A percentile compares a stretch with the other conserved stretches of the same genome.
Conservation (phyloP, 2,797 vertebrate genomes). For the Pseudochirops cupreus region DNA sequence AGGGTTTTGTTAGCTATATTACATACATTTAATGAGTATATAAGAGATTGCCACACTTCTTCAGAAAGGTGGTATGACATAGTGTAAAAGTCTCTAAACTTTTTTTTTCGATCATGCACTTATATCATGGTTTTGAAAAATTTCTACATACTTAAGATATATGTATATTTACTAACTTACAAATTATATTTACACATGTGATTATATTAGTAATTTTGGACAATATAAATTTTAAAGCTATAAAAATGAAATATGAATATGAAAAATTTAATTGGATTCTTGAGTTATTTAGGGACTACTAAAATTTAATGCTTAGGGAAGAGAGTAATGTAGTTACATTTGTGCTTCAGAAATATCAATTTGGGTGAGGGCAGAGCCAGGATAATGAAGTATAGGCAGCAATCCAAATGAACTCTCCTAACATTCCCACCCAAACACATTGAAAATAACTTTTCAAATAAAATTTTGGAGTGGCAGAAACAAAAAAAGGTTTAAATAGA, state of each 20-base stretch:
- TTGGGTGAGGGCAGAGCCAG: neutral
- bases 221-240: neutral
- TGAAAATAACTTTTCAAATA: neutral
- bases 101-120: neutral
- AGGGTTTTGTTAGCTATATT: neutral
- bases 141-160: neutral
- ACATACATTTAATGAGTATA: conserved; percentile 9
- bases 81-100: neutral
- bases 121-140: neutral
- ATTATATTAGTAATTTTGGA: neutral
- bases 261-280: neutral
- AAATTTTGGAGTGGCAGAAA: neutral
- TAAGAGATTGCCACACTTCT: neutral
- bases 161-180: neutral
- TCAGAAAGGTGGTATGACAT: neutral
- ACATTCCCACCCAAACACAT: neutral
- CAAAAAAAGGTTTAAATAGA: neutral
- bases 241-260: neutral
- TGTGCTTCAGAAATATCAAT: neutral
- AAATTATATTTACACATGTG: neutral
- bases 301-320: neutral
- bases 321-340: neutral
- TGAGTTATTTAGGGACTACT: neutral
- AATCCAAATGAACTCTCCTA: neutral
- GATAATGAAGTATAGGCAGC: neutral